Conservation (phyloP, 2,888 invertebrate species). For the Amiota communis region DNA sequence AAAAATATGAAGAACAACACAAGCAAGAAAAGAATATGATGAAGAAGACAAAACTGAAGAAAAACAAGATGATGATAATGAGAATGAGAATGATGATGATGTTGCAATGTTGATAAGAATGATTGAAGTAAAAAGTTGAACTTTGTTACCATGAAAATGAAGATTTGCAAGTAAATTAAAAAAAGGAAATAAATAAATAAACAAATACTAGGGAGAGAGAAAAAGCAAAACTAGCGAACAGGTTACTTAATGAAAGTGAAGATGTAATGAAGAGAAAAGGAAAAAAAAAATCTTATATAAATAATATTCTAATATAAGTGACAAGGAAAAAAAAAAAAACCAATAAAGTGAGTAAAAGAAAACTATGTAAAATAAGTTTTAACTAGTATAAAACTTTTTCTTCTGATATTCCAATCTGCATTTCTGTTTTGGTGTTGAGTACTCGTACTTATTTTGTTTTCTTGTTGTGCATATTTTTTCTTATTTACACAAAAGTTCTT, state of each 20-base stretch:
- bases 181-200: background rate
- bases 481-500: too few relatives aligned
- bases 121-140: constrained; percentile 19
- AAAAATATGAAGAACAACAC: constrained; percentile 36
- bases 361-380: background rate
- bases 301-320: background rate
- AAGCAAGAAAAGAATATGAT: constrained; percentile 35
- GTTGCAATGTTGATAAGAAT: constrained; percentile 42
- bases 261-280: background rate
- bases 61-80: constrained; percentile 28
- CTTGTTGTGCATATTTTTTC: background rate
- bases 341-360: background rate
- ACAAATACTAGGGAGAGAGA: background rate
- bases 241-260: constrained; percentile 24
- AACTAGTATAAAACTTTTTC: background rate
- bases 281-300: background rate
- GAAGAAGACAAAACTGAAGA: constrained; percentile 28
- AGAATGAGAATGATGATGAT: constrained; percentile 30
- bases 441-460: too few relatives aligned
- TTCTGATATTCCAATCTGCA: background rate
- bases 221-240: background rate
- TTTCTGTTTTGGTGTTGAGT: background rate
- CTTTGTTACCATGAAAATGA: constrained; percentile 18
- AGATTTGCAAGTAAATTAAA: background rate
- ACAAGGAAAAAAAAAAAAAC: background rate